Evolutionary conservation across 2,797 vertebrate genomes (phyloP).

Genomic region (Sebastes alutus): DNA sequence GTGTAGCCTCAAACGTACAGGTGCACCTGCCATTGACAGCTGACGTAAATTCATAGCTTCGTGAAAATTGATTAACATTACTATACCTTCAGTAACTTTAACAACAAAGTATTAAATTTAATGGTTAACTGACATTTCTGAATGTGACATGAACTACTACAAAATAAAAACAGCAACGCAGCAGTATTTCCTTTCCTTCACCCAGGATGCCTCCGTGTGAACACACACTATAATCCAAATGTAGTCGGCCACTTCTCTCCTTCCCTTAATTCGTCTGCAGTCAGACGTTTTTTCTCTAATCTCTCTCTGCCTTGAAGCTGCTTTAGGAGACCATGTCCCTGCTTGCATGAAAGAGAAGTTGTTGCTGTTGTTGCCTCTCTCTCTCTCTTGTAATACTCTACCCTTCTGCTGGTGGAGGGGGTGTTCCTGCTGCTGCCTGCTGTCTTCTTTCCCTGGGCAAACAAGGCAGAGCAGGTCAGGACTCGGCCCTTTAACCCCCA

Average conservation of each 20-base stretch:
- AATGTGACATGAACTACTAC: background rate
- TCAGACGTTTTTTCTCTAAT: constrained; percentile 66
- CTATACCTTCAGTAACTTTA: background rate
- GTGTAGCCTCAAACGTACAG: too few relatives aligned
- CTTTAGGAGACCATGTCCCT: constrained; percentile 63
- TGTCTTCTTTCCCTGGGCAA: constrained; percentile 63
- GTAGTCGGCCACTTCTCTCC: constrained; percentile 29
- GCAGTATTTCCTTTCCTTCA: background rate
- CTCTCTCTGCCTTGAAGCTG: constrained; percentile 71
- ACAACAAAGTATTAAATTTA: background rate
- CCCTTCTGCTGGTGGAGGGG: constrained; percentile 54
- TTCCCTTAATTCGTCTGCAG: constrained; percentile 46
- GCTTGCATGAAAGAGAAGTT: constrained; percentile 64
- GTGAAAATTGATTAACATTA: background rate
- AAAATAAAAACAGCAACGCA: background rate
- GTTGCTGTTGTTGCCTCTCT: constrained; percentile 24
- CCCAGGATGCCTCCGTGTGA: background rate
- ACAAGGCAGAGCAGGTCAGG: constrained; percentile 72
- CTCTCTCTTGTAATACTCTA: constrained; percentile 21
- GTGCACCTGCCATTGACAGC: background rate
- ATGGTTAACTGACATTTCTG: background rate
- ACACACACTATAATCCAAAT: background rate
- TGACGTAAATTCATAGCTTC: background rate
- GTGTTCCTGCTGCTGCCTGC: constrained; percentile 30
- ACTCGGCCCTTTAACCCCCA: constrained; percentile 46